These are phyloP conservation scores for Drosophila robusta DNA, from an alignment of 2,888 invertebrate species.

Conservation along the genomic window DNA sequence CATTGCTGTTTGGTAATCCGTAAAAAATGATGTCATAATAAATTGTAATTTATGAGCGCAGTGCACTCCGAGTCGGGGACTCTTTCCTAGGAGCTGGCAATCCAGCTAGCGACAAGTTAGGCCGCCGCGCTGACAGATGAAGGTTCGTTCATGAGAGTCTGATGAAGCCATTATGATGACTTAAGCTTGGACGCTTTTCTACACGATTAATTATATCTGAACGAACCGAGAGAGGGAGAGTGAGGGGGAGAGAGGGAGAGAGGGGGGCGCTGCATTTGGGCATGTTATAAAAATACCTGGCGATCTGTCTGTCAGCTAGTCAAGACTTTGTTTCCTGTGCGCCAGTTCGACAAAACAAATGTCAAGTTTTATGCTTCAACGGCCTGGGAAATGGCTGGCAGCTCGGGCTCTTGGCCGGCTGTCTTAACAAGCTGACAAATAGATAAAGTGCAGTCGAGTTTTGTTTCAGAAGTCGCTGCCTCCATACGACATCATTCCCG, in stretches of 20 bases:
- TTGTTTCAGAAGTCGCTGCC: slow-evolving; percentile 27
- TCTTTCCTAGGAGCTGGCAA: slow-evolving; percentile 15
- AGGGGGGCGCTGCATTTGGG: slow-evolving; percentile 31
- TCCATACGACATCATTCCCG: slow-evolving; percentile 3
- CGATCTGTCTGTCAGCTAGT: slow-evolving; percentile 56
- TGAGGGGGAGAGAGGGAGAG: background rate
- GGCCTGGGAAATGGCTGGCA: slow-evolving; percentile 66
- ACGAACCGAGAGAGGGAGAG: background rate
- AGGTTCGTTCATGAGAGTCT: slow-evolving; percentile 57
- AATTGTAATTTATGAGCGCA: slow-evolving; percentile 77
- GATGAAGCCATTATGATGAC: slow-evolving; percentile 70
- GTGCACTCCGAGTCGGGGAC: slow-evolving; percentile 38
- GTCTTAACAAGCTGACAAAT: slow-evolving; percentile 72
- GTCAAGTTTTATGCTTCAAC: slow-evolving; percentile 72
- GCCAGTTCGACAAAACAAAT: slow-evolving; percentile 49
- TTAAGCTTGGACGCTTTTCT: slow-evolving; percentile 57
- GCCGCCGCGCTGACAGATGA: slow-evolving; percentile 70
- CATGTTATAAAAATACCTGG: slow-evolving; percentile 67
- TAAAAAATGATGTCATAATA: slow-evolving; percentile 81
- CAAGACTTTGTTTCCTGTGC: slow-evolving; percentile 62
- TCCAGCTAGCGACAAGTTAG: slow-evolving; percentile 59
- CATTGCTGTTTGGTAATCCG: slow-evolving; percentile 74
- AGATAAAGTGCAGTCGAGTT: slow-evolving; percentile 69
- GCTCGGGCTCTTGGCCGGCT: slow-evolving; percentile 14
- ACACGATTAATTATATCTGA: slow-evolving; percentile 73